These are phyloP conservation scores for Zaprionus davidi DNA, from an alignment of 1,140 invertebrate genomes.

Conservation along the genomic window DNA sequence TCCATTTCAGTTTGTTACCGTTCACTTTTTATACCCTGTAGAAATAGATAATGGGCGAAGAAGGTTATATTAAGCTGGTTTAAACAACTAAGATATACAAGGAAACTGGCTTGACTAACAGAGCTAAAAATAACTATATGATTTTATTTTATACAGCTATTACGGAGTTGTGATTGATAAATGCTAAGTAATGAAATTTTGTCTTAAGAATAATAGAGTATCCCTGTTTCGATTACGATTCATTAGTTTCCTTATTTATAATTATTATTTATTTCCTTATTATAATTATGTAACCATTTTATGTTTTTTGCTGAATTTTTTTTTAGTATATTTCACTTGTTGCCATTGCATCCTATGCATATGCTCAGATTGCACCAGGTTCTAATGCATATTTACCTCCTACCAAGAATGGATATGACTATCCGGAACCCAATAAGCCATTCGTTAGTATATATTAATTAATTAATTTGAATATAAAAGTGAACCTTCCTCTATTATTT, in stretches of 20 bases:
- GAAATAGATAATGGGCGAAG: not conserved
- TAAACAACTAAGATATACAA: too few relatives aligned
- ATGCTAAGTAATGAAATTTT: not conserved
- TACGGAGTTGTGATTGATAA: not conserved
- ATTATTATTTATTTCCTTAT: too few relatives aligned
- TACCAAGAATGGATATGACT: slow-evolving; percentile 84
- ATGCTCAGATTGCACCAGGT: slow-evolving; percentile 83
- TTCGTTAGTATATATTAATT: slow-evolving; percentile 59
- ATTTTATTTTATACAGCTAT: too few relatives aligned
- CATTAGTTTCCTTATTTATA: not conserved
- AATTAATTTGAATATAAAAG: too few relatives aligned
- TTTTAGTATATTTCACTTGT: slow-evolving; percentile 62
- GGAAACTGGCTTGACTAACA: too few relatives aligned
- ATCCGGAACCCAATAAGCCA: slow-evolving; percentile 73
- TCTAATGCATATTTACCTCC: slow-evolving; percentile 88
- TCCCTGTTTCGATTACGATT: not conserved
- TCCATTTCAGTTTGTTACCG: slow-evolving; percentile 72
- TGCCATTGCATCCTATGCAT: slow-evolving; percentile 71
- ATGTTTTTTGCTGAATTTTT: slow-evolving; percentile 7
- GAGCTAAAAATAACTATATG: too few relatives aligned
- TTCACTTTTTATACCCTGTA: slow-evolving; percentile 50
- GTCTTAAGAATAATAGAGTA: not conserved
- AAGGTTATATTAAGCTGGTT: not conserved
- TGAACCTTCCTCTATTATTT: not conserved
- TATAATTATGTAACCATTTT: slow-evolving; percentile 61